Evolutionary conservation across 2,888 invertebrate genomes (phyloP).

Genomic region (Drosophila mulleri): DNA sequence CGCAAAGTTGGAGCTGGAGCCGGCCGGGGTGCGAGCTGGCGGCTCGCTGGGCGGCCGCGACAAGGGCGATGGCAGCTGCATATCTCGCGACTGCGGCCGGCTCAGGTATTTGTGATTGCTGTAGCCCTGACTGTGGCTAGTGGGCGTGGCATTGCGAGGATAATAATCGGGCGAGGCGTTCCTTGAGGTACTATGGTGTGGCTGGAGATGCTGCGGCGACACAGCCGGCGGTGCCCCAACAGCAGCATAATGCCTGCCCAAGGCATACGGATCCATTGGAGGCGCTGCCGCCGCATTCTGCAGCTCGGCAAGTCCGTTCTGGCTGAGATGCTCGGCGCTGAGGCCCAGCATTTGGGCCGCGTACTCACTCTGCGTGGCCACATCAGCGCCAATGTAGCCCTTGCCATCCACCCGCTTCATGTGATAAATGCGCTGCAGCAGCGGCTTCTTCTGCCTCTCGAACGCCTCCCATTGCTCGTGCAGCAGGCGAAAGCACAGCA

Average conservation of each 20-base stretch:
- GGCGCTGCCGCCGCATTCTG: constrained; percentile 50
- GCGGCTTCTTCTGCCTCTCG: constrained; percentile 93
- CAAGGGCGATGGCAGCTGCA: constrained; percentile 71
- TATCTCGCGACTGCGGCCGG: constrained; percentile 83
- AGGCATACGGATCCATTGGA: constrained; percentile 63
- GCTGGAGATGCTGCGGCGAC: constrained; percentile 68
- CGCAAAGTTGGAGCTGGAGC: constrained; percentile 83
- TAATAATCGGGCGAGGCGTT: constrained; percentile 83
- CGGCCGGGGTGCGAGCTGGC: constrained; percentile 41
- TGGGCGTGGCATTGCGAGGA: constrained; percentile 76
- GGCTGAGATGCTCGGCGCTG: constrained; percentile 87
- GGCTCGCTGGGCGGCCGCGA: constrained; percentile 76
- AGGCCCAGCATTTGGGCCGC: constrained; percentile 94
- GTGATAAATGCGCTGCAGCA: constrained; percentile 95
- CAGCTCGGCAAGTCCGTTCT: constrained; percentile 68
- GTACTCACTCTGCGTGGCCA: constrained; percentile 96
- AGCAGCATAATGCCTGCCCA: constrained; percentile 68
- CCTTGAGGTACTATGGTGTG: constrained; percentile 80
- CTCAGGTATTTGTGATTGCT: constrained; percentile 76
- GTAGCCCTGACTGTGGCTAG: constrained; percentile 62
- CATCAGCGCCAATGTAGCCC: constrained; percentile 94
- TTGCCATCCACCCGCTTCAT: constrained; percentile 96
- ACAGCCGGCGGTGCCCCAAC: constrained; percentile 29
- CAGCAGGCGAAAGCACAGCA: constrained; percentile 93
- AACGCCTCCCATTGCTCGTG: constrained; percentile 96